Base-by-base conservation (phyloP, 2,113 vertebrate genomes). In the Noctilio leporinus region DNA sequence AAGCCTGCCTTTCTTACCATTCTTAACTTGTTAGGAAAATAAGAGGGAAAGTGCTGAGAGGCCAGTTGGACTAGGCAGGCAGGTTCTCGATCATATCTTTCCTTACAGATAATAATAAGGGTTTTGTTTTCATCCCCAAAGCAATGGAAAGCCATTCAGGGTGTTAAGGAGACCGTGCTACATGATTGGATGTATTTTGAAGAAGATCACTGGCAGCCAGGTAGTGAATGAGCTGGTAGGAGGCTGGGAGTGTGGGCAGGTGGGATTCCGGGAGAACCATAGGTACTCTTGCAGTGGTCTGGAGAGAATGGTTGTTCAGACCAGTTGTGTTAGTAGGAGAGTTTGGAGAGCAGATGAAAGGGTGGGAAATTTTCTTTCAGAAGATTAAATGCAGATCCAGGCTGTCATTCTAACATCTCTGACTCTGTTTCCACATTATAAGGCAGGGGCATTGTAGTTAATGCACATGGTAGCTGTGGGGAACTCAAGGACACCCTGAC, bases 191-290 rank as follows among this genome's bases (percentile, higher is more conserved):
- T 26, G 2, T 10, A 11, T 70, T 86, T 38, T 28, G 65, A 14
- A 57, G 67, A 45, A 35, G 38, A 47, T 45, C 9, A 28, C 9
- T 38, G 16, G 16, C n/a, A 86, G 53, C 10, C 30, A 10, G 8
- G 3, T 4, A 24, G 28, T 35, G 19, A 55, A 55, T 20, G 49
- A 53, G 4, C 26, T n/a, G 65, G 30, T 9, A 4, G 35, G 43
- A 26, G 20, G 4, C 38, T 17, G 72, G 47, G 84, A 33, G 38
- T 43, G 26, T 26, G 45, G 40, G n/a, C 28, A 72, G 59, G 62
- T 17, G 24, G 17, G 30, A 7, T 43, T 3, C 12, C 9, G 7
- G 11, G 12, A 83, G n/a, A 69, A 16, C n/a, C 4, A 0, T 12
- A 15, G 5, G 33, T 26, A 4, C 38, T 45, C 51, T n/a, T 53